These are phyloP conservation scores for Sinella curviseta DNA, from an alignment of 1,140 invertebrate genomes.

Conservation along the genomic window DNA sequence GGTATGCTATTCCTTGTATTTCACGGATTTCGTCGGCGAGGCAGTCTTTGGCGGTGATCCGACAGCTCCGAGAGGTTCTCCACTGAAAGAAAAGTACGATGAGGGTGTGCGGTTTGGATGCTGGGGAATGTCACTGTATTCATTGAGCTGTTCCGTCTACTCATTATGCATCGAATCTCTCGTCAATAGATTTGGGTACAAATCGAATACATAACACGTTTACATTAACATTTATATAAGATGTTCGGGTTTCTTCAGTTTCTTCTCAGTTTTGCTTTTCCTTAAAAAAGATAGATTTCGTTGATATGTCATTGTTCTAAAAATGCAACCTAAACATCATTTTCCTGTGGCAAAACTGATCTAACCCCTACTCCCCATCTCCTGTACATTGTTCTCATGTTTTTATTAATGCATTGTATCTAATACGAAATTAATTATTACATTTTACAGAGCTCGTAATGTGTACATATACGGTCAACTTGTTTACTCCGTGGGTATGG, in stretches of 20 bases:
- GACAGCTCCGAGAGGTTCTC: slow-evolving; percentile 68
- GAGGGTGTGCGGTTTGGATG: slow-evolving; percentile 91
- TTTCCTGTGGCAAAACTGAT: no score
- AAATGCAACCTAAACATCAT: no score
- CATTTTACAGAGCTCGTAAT: slow-evolving; percentile 67
- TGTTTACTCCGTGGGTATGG: slow-evolving; percentile 85
- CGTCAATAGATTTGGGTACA: slow-evolving; percentile 77
- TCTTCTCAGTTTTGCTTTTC: no score
- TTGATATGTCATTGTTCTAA: no score
- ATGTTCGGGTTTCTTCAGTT: no score
- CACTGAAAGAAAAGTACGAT: slow-evolving; percentile 70
- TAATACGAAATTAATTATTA: neutral
- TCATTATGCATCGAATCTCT: slow-evolving; percentile 85
- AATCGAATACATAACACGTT: slow-evolving; percentile 17
- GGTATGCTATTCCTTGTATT: slow-evolving; percentile 94
- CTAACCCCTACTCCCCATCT: no score
- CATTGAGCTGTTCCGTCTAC: slow-evolving; percentile 85
- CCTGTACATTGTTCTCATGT: no score
- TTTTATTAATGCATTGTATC: neutral
- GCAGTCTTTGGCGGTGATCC: slow-evolving; percentile 91
- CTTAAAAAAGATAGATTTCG: no score
- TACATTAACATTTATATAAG: neutral
- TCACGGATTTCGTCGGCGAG: slow-evolving; percentile 96
- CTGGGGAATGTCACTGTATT: slow-evolving; percentile 96
- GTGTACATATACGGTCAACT: slow-evolving; percentile 90